Conservation (phyloP, 2,797 vertebrate genomes). For the Oryzias sinensis region DNA sequence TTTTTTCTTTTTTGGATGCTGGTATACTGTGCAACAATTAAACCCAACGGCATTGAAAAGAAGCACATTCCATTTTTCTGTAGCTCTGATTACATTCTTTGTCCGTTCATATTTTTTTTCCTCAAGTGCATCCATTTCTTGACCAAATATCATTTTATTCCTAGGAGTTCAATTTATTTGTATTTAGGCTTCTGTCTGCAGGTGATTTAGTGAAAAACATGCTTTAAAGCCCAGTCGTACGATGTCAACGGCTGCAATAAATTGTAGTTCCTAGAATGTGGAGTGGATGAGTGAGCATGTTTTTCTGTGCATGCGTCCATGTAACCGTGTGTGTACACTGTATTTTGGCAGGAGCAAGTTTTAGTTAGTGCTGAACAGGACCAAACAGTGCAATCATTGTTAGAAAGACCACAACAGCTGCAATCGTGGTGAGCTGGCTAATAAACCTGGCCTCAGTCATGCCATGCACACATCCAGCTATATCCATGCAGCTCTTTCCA, state of each 20-base stretch:
- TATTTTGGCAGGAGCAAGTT: slow-evolving; percentile 51
- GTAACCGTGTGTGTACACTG: slow-evolving; percentile 20
- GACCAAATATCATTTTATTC: neutral
- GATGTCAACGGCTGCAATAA: no score
- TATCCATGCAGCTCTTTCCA: slow-evolving; percentile 17
- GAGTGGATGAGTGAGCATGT: slow-evolving; percentile 12
- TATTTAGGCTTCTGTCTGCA: neutral
- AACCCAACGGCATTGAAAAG: slow-evolving; percentile 24
- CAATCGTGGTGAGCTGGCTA: slow-evolving; percentile 51
- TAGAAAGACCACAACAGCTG: slow-evolving; percentile 71
- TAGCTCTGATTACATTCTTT: no score
- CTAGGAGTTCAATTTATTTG: neutral
- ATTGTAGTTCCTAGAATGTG: no score
- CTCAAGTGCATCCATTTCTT: neutral
- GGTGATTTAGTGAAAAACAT: neutral
- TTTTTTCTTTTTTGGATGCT: slow-evolving; percentile 39
- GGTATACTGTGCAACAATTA: slow-evolving; percentile 57
- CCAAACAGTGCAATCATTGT: slow-evolving; percentile 72
- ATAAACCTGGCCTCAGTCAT: slow-evolving; percentile 43
- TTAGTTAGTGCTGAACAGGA: slow-evolving; percentile 68
- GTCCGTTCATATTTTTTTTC: neutral
- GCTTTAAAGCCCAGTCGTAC: no score
- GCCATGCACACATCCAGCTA: slow-evolving; percentile 29
- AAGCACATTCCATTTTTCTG: slow-evolving; percentile 28
- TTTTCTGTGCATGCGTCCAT: slow-evolving; percentile 20